Conservation (phyloP, 2,797 vertebrate species). For the Gymnothorax javanicus region DNA sequence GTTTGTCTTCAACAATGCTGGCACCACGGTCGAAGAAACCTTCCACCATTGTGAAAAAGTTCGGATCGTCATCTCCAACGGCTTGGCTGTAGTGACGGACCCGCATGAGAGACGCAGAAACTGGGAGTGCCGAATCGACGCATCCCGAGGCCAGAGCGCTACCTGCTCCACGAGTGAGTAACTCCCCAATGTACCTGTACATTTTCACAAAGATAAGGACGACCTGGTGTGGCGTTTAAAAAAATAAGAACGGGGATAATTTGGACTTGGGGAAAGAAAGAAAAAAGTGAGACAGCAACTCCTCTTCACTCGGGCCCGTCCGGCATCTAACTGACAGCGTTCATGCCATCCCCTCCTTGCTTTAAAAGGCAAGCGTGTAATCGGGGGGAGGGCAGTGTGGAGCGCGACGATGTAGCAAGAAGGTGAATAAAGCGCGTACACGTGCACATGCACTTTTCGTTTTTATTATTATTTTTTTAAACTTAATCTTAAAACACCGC, state of each 20-base stretch:
- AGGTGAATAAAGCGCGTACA: background rate
- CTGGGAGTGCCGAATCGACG: slow-evolving; percentile 62
- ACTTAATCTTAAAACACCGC: no score
- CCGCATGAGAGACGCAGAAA: slow-evolving; percentile 61
- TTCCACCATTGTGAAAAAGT: slow-evolving; percentile 96
- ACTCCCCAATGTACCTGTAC: slow-evolving; percentile 82
- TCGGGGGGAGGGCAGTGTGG: slow-evolving; percentile 47
- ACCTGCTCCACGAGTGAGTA: slow-evolving; percentile 67
- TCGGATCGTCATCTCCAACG: slow-evolving; percentile 81
- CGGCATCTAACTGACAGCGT: slow-evolving; percentile 39
- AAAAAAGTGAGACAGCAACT: slow-evolving; percentile 29
- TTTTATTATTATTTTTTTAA: background rate
- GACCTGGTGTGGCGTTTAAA: background rate
- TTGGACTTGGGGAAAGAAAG: slow-evolving; percentile 9
- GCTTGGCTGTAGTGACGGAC: slow-evolving; percentile 84
- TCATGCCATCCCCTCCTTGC: slow-evolving; percentile 32
- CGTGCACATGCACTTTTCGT: slow-evolving; percentile 9
- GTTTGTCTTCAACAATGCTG: slow-evolving; percentile 89
- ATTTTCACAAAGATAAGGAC: slow-evolving; percentile 55
- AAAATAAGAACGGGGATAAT: slow-evolving; percentile 17
- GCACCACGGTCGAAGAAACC: slow-evolving; percentile 93
- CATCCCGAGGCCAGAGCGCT: slow-evolving; percentile 62
- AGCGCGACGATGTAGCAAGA: background rate
- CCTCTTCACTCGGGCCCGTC: slow-evolving; percentile 28
- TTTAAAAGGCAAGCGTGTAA: slow-evolving; percentile 47